Percentiles rank a stretch among this genome's conserved stretches.
These are phyloP conservation scores for Calidris pygmaea DNA, from an alignment of 2,113 vertebrate genomes.

Conservation along the genomic window DNA sequence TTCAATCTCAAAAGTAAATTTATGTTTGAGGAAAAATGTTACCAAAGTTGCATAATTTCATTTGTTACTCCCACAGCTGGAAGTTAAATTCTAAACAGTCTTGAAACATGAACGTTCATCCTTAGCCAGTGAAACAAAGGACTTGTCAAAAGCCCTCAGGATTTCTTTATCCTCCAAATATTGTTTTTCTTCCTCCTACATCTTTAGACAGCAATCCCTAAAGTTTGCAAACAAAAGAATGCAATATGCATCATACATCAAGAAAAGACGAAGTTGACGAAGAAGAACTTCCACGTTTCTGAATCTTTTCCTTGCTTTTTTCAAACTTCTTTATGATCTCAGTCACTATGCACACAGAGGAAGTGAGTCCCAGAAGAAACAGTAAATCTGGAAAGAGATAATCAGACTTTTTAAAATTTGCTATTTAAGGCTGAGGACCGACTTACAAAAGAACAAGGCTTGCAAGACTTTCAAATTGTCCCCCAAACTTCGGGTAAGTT, in stretches of 20 bases:
- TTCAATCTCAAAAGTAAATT: slow-evolving; percentile 74
- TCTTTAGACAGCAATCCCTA: slow-evolving; percentile 70
- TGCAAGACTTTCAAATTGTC: not conserved
- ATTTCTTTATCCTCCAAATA: slow-evolving; percentile 65
- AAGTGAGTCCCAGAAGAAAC: slow-evolving; percentile 92
- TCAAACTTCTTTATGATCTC: slow-evolving; percentile 94
- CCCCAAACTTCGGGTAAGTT: not conserved
- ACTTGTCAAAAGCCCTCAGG: slow-evolving; percentile 61
- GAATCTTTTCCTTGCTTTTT: slow-evolving; percentile 76
- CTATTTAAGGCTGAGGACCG: not conserved
- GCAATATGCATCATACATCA: slow-evolving; percentile 93
- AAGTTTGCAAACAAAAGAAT: slow-evolving; percentile 74
- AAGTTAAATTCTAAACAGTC: slow-evolving; percentile 73
- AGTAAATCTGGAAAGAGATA: slow-evolving; percentile 84
- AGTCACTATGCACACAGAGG: slow-evolving; percentile 91
- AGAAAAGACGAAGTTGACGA: slow-evolving; percentile 81
- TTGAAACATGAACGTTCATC: slow-evolving; percentile 67
- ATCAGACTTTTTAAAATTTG: not conserved
- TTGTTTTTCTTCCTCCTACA: slow-evolving; percentile 61
- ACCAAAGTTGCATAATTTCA: slow-evolving; percentile 82
- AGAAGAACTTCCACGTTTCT: slow-evolving; percentile 73
- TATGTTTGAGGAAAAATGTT: slow-evolving; percentile 67
- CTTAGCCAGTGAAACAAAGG: slow-evolving; percentile 65
- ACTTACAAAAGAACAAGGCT: not conserved
- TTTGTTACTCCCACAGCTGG: slow-evolving; percentile 72